phyloP scores from a whole-genome alignment of 2,797 vertebrate genomes.

The Enteromius unitaeniatus region DNA sequence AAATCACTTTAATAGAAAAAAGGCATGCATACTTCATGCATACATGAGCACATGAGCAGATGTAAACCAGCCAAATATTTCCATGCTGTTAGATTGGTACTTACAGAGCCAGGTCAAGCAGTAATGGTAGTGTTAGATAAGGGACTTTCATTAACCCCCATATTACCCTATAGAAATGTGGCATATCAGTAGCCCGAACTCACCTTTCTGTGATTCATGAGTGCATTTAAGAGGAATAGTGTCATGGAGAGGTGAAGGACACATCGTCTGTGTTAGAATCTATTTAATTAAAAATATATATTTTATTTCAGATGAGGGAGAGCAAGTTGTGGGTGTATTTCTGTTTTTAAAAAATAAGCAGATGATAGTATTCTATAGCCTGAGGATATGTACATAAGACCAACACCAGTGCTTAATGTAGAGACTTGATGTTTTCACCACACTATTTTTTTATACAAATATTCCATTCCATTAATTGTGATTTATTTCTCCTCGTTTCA shows the following conservation, averaged over 20 bases:
- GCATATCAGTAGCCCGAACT: neutral
- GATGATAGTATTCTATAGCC: neutral
- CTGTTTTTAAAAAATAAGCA: too few relatives aligned
- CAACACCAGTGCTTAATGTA: neutral
- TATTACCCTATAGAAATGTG: slow-evolving; percentile 42
- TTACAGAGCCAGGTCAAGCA: slow-evolving; percentile 28
- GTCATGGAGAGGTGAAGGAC: slow-evolving; percentile 11
- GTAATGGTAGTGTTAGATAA: slow-evolving; percentile 35
- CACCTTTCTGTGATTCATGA: slow-evolving; percentile 11
- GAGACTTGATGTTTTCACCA: too few relatives aligned
- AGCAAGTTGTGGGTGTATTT: neutral
- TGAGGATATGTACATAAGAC: neutral
- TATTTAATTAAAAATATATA: neutral
- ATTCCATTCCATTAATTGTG: neutral
- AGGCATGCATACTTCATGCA: neutral
- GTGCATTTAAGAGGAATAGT: neutral
- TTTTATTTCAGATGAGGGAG: neutral
- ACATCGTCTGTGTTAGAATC: neutral
- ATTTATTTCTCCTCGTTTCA: neutral
- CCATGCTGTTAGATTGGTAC: neutral
- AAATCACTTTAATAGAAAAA: too few relatives aligned
- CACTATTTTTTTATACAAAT: neutral
- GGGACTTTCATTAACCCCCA: slow-evolving; percentile 45
- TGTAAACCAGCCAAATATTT: neutral
- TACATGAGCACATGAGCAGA: neutral